phyloP scores from a whole-genome alignment of 2,888 invertebrate genomes.

The Ametastegia equiseti region DNA sequence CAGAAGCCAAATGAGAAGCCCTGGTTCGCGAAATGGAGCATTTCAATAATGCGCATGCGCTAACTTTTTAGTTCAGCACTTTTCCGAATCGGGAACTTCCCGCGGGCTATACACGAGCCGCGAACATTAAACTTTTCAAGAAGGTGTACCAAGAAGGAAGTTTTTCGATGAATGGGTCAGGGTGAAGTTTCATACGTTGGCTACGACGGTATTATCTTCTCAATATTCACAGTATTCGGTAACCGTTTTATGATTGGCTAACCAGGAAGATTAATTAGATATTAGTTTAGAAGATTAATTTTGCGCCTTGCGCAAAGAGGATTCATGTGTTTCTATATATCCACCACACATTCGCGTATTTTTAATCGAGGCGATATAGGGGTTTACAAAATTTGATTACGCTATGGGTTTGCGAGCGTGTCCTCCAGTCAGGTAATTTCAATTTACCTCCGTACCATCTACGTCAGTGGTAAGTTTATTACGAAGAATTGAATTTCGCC shows the following conservation, averaged over 20 bases:
- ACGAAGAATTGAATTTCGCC: constrained; percentile 1
- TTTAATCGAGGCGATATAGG: not conserved
- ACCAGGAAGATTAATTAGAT: not conserved
- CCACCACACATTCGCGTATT: not conserved
- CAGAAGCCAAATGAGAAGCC: too few relatives aligned
- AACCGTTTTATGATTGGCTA: constrained; percentile 20
- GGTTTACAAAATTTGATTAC: not conserved
- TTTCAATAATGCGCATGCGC: too few relatives aligned
- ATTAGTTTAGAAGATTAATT: not conserved
- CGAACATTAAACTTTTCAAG: too few relatives aligned
- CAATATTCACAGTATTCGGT: not conserved
- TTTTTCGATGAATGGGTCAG: too few relatives aligned
- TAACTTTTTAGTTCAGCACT: too few relatives aligned
- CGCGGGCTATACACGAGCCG: too few relatives aligned
- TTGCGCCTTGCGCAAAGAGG: not conserved
- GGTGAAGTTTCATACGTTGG: not conserved
- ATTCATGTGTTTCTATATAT: not conserved
- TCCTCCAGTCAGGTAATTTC: not conserved
- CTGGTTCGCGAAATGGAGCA: too few relatives aligned
- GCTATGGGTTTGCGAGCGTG: not conserved
- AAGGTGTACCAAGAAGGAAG: too few relatives aligned
- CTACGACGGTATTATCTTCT: not conserved
- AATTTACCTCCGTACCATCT: not conserved
- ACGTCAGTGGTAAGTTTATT: not conserved
- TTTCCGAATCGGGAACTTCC: too few relatives aligned